Evolutionary conservation across 2,888 invertebrate genomes (phyloP).

Genomic region (Barypeithes pellucidus): DNA sequence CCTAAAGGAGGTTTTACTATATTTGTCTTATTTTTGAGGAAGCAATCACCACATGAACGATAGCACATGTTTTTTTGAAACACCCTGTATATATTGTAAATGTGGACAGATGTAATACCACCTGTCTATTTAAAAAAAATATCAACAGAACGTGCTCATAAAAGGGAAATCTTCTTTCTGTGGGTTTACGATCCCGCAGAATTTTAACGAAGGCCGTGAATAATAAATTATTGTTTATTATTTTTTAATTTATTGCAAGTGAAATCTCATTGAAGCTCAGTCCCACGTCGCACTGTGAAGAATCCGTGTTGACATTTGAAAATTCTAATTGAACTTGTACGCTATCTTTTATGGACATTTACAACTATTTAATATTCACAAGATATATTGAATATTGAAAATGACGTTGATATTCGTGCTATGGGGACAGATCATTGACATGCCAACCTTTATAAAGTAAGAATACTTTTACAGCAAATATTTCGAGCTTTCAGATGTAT

Average conservation of each 20-base stretch:
- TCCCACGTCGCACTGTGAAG: conserved; percentile 12
- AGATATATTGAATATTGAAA: background rate
- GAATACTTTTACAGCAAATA: too few species aligned
- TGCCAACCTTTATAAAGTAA: too few species aligned
- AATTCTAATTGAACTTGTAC: background rate
- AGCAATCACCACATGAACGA: too few species aligned
- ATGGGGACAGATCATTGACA: too few species aligned
- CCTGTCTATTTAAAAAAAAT: background rate
- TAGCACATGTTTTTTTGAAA: too few species aligned
- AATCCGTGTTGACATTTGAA: conserved; percentile 9
- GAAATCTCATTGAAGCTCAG: conserved; percentile 20
- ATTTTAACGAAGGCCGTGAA: conserved; percentile 28
- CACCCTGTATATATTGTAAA: too few species aligned
- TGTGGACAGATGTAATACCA: too few species aligned
- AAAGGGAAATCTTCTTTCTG: conserved; percentile 39
- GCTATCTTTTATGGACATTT: too few species aligned
- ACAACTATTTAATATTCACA: background rate
- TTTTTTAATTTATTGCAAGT: conserved; percentile 24
- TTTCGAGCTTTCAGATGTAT: too few species aligned
- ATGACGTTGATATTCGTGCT: too few species aligned
- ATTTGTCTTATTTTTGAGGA: too few species aligned
- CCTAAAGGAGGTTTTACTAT: too few species aligned
- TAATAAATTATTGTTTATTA: conserved; percentile 39
- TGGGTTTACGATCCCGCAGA: conserved; percentile 38
- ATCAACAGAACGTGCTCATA: conserved; percentile 15